Conservation (phyloP, 2,113 vertebrate species). For the Bubo blakistoni region DNA sequence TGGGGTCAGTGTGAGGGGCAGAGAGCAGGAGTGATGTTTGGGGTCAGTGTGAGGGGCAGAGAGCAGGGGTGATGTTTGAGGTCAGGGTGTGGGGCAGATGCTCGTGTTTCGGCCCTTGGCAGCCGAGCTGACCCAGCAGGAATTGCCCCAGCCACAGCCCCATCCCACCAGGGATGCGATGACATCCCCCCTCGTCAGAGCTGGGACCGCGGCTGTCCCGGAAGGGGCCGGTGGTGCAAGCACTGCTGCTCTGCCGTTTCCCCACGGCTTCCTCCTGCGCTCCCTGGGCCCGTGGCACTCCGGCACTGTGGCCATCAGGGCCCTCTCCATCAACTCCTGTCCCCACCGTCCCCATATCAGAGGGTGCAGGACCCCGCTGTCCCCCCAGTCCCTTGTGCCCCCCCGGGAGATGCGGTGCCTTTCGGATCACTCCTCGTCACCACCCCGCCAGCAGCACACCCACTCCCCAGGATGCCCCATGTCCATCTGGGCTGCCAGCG, state of each 20-base stretch:
- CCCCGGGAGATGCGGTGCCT: accelerated
- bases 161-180: accelerated
- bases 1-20: neutral
- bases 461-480: accelerated
- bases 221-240: neutral
- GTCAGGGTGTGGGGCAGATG: neutral
- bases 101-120: accelerated
- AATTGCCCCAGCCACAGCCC: neutral
- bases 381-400: accelerated
- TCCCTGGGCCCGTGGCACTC: no score
- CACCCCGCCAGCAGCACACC: accelerated
- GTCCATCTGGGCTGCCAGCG: accelerated
- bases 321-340: neutral
- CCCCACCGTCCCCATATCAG: no score
- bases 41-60: neutral
- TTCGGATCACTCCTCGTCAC: neutral
- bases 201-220: accelerated
- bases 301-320: accelerated
- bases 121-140: accelerated
- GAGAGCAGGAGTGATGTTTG: neutral
- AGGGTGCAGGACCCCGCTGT: no score
- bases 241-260: neutral
- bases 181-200: neutral
- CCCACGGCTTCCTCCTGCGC: neutral
- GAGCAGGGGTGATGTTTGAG: neutral